phyloP scores from a whole-genome alignment of 2,888 invertebrate genomes.

The Buathra laborator region DNA sequence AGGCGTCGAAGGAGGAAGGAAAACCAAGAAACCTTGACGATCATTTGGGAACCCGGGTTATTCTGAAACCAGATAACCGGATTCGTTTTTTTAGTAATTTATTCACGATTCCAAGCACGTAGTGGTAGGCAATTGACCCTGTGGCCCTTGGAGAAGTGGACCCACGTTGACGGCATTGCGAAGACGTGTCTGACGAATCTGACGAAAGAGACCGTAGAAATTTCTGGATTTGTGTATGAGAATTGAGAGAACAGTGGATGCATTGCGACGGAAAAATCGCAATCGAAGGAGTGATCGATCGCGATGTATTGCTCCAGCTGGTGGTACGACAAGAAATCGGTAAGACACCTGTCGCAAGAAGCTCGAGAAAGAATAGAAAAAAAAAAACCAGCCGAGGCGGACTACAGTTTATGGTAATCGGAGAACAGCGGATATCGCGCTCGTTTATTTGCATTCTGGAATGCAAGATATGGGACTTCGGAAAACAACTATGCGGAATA shows the following conservation, averaged over 20 bases:
- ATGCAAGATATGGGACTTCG: neutral
- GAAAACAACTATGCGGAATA: neutral
- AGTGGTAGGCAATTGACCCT: conserved; percentile 14
- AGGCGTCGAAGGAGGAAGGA: neutral
- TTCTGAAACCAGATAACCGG: conserved; percentile 25
- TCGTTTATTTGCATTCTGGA: neutral
- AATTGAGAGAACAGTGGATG: neutral
- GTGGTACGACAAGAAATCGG: neutral
- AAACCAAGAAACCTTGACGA: neutral
- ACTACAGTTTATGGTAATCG: neutral
- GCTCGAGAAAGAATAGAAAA: neutral
- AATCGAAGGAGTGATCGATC: conserved; percentile 9
- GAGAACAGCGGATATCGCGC: neutral
- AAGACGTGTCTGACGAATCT: neutral
- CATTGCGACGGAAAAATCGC: neutral
- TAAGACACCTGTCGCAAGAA: neutral
- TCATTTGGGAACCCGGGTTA: neutral
- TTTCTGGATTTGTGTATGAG: neutral
- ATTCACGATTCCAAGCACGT: conserved; percentile 6
- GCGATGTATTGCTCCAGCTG: neutral
- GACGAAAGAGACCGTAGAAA: neutral
- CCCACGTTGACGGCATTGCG: neutral
- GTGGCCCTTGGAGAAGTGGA: conserved; percentile 5
- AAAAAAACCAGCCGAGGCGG: too few species aligned
- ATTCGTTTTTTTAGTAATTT: conserved; percentile 28